Evolutionary conservation across 2,113 vertebrate species (phyloP).

Genomic region (Gorsachius goisagi): DNA sequence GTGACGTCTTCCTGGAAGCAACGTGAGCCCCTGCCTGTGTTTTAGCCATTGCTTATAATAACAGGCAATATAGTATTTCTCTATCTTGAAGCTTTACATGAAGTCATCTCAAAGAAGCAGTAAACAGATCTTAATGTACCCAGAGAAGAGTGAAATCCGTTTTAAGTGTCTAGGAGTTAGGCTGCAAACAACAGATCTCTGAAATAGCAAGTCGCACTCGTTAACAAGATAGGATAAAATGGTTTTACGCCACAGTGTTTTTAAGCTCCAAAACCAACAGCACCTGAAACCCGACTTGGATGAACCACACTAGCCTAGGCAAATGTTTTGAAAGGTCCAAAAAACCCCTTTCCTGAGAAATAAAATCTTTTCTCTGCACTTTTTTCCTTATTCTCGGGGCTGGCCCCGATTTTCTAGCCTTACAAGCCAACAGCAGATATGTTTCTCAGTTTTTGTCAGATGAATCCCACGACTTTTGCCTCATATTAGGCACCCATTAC

Average conservation of each 20-base stretch:
- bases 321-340: background rate
- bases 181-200: background rate
- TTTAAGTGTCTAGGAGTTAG: background rate
- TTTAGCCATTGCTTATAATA: rapidly evolving
- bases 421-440: background rate
- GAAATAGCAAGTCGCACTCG: rapidly evolving
- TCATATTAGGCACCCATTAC: rapidly evolving
- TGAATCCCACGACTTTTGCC: background rate
- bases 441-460: background rate
- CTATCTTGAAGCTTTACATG: background rate
- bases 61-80: rapidly evolving
- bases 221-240: background rate
- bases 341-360: background rate
- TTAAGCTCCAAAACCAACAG: background rate
- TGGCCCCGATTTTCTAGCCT: background rate
- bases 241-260: background rate
- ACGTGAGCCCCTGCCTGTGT: rapidly evolving
- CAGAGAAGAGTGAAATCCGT: background rate
- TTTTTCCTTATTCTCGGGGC: background rate
- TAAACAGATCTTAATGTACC: background rate
- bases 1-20: background rate
- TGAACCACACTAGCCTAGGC: background rate
- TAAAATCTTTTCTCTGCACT: too few species aligned
- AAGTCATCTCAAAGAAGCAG: background rate
- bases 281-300: background rate